Evolutionary conservation across 1,140 invertebrate genomes (phyloP), one percentile per base, ranked within the genome.

Genomic region (Idris sp.): DNA sequence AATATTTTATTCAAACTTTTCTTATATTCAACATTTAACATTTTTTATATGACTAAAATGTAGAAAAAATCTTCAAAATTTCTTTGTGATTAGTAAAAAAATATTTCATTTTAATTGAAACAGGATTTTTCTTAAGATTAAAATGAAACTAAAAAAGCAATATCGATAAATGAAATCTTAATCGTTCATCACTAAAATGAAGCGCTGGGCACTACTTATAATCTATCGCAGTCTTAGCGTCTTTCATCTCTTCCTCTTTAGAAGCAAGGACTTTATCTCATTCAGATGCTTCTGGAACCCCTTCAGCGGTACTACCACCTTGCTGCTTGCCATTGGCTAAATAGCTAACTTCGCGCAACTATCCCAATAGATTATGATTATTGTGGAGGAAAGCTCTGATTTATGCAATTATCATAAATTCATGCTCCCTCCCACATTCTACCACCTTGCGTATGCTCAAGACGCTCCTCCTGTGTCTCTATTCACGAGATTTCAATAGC

Each of bases 361-460:
- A 87, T 87, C 85, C 83, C 84, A 84, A 87, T 87, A 87, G 84
- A 85, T 87, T 87, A 87, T 85, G 84, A 87, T 87, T 85, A 85
- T 87, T 87, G 84, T 85, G 83, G 81, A 86, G 84, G 85, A 86
- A 86, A 86, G 85, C 84, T 84, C 81, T 86, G 85, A 86, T 86
- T 86, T 86, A 86, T 86, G 84, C 84, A 86, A 86, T 86, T 85
- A 86, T 86, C 85, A 86, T 86, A 86, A 86, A 86, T 86, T 85
- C 80, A 77, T 77, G 77, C 72, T 78, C 78, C 62, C 78, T 62
- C 75, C 74, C 53, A 72, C 74, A 56, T 79, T 79, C 79, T 79
- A 79, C 78, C 79, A 80, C 76, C 80, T 85, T 85, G 74, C 82
- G 79, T 85, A 83, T 84, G 83, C 80, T 84, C 76, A 81, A 85